Conservation (phyloP, 2,888 invertebrate species). For the Muscina levida region DNA sequence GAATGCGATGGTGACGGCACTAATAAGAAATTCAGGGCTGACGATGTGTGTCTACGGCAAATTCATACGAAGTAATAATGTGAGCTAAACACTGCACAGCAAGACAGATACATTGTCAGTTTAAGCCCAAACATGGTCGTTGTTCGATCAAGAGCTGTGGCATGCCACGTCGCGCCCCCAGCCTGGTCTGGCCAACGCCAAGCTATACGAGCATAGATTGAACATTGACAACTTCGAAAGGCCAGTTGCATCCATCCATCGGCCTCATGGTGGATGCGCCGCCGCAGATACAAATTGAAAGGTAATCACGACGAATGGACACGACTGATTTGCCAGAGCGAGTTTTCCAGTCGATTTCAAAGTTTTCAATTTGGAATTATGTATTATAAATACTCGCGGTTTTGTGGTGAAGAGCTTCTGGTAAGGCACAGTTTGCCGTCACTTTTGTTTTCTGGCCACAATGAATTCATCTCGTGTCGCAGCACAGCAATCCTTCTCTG, state of each 20-base stretch:
- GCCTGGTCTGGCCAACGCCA: background rate
- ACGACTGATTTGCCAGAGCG: constrained; percentile 63
- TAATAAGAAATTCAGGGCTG: constrained; percentile 35
- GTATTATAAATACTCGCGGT: constrained; percentile 65
- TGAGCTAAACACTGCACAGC: constrained; percentile 25
- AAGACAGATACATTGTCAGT: constrained; percentile 53
- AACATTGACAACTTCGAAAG: constrained; percentile 43
- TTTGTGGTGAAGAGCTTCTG: constrained; percentile 58
- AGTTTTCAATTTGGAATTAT: constrained; percentile 60
- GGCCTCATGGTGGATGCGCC: constrained; percentile 39
- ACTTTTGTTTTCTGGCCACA: constrained; percentile 43
- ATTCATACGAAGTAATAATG: constrained; percentile 56
- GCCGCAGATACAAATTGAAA: constrained; percentile 75
- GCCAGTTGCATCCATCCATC: constrained; percentile 47
- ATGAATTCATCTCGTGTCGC: constrained; percentile 21
- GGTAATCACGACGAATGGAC: constrained; percentile 74
- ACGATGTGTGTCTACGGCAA: constrained; percentile 29
- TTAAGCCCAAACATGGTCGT: constrained; percentile 61
- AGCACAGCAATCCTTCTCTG: no score
- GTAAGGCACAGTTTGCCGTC: no score
- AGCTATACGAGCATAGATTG: background rate
- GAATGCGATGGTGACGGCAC: constrained; percentile 44
- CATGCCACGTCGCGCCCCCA: background rate
- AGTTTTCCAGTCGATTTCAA: constrained; percentile 59
- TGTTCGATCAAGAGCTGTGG: constrained; percentile 50